Conservation (phyloP, 2,888 invertebrate species). For the Ophioninae sp. region DNA sequence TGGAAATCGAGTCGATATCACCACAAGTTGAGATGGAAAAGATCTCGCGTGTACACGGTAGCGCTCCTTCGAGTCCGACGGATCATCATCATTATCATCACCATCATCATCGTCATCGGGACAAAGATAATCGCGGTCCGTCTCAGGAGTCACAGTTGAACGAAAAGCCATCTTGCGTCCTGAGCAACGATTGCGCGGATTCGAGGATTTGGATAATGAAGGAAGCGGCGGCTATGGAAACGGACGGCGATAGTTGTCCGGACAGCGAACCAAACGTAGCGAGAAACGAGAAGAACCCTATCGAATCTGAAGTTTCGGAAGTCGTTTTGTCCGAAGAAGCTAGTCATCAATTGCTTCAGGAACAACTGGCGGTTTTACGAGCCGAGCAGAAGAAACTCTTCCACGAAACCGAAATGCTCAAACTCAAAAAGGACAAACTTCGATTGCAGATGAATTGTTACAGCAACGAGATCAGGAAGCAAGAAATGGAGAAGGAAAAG, state of each 20-base stretch:
- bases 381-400: conserved; percentile 76
- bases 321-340: conserved; percentile 73
- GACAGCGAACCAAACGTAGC: conserved; percentile 67
- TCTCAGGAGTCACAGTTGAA: conserved; percentile 64
- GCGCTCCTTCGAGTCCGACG: conserved; percentile 61
- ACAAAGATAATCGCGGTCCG: conserved; percentile 50
- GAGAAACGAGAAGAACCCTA: conserved; percentile 34
- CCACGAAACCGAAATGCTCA: conserved; percentile 77
- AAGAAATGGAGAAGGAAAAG: conserved; percentile 78
- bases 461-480: conserved; percentile 73
- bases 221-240: conserved; percentile 65
- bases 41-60: conserved; percentile 61
- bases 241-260: conserved; percentile 70
- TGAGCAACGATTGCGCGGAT: conserved; percentile 68
- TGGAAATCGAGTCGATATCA: conserved; percentile 72
- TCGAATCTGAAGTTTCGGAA: conserved; percentile 63
- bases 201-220: conserved; percentile 76
- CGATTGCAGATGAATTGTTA: conserved; percentile 77
- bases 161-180: conserved; percentile 66
- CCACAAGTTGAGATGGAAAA: conserved; percentile 67
- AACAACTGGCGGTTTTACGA: conserved; percentile 76
- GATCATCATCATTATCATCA: conserved; percentile 37
- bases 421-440: conserved; percentile 81
- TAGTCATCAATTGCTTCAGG: conserved; percentile 74
- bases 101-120: background rate